A percentile compares a stretch with the other conserved stretches of the same genome.
Conservation (phyloP, 2,888 invertebrate species). For the Ornithoptera priamus region DNA sequence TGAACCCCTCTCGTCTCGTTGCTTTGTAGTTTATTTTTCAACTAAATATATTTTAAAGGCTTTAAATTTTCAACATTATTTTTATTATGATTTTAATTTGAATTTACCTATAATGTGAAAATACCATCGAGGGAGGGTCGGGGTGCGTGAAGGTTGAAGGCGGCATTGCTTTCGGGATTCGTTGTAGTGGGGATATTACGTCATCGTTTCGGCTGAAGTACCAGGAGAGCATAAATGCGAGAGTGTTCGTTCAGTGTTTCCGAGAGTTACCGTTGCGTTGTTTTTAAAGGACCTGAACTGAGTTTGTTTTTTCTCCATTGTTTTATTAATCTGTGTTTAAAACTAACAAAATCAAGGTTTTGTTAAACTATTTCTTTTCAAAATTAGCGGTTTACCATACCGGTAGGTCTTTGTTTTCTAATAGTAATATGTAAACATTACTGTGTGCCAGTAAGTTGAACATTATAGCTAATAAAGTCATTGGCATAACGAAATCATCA, state of each 20-base stretch:
- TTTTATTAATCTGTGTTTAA: neutral
- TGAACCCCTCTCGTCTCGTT: no score
- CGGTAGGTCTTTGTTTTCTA: no score
- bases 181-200: conserved; percentile 27
- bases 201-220: conserved; percentile 26
- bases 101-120: conserved; percentile 10
- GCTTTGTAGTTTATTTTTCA: neutral
- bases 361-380: no score
- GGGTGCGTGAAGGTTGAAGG: neutral
- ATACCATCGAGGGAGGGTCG: conserved; percentile 5
- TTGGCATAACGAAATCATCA: no score
- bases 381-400: no score
- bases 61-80: neutral
- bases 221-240: conserved; percentile 29
- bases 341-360: neutral
- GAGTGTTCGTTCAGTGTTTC: neutral
- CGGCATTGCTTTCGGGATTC: conserved; percentile 1
- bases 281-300: conserved; percentile 4
- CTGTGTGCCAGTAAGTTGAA: no score
- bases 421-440: no score
- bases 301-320: neutral
- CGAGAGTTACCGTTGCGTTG: conserved; percentile 2
- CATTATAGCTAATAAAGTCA: no score
- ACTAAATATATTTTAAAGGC: neutral
- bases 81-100: neutral